These are phyloP conservation scores for Neotoxoptera formosana DNA, from an alignment of 1,140 invertebrate species.

Conservation along the genomic window DNA sequence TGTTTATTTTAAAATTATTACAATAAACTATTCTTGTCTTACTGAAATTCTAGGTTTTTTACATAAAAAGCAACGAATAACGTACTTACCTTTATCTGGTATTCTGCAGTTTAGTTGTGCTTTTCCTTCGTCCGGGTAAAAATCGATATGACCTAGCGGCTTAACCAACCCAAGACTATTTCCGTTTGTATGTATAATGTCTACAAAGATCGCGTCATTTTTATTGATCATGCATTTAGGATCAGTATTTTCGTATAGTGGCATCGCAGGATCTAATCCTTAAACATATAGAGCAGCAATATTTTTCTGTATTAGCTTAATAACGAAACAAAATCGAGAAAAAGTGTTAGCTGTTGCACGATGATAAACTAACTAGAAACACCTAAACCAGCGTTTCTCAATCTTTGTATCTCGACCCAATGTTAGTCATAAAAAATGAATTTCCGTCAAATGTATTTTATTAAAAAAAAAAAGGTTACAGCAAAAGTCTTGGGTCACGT, in stretches of 20 bases:
- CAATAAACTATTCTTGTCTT: too few species aligned
- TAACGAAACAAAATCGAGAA: background rate
- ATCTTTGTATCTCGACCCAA: too few species aligned
- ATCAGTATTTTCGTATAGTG: constrained; percentile 70
- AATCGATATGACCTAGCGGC: constrained; percentile 59
- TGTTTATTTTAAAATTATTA: background rate
- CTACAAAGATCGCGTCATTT: constrained; percentile 75
- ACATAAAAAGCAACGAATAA: background rate
- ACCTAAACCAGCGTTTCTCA: too few species aligned
- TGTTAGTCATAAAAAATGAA: too few species aligned
- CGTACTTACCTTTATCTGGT: background rate
- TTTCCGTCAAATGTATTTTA: too few species aligned
- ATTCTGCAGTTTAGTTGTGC: constrained; percentile 62
- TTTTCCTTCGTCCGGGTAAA: constrained; percentile 62
- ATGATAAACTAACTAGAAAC: too few species aligned
- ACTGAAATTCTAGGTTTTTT: background rate
- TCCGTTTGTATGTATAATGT: constrained; percentile 73
- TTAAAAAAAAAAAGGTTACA: too few species aligned
- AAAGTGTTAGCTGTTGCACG: too few species aligned
- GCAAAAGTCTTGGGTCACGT: too few species aligned
- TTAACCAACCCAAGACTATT: background rate
- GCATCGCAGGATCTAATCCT: constrained; percentile 74
- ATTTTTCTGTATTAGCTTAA: background rate
- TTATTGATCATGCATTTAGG: constrained; percentile 68
- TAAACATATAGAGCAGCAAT: background rate